Evolutionary conservation across 2,113 vertebrate species (phyloP), one percentile per base, ranked within the genome.

Genomic region (Oxyruncus cristatus): DNA sequence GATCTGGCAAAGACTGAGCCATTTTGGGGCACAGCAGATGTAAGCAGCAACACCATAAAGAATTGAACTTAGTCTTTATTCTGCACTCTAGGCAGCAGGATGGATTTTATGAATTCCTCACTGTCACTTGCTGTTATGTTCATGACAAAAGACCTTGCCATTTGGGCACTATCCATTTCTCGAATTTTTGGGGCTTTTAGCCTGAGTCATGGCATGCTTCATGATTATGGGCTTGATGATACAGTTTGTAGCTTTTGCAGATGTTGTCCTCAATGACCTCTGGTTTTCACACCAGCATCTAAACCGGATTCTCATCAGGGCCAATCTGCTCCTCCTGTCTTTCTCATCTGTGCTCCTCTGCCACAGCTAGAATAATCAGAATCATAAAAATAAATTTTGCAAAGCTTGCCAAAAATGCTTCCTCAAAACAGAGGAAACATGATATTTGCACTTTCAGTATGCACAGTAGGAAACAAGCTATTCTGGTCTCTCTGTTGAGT

Each of bases 351-450:
- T 39, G 8, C 53, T 88, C 50, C 46, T 72, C 35, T 74, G 24
- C 50, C 68, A 28, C 59, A 55, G 53, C 8, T 44, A 73, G 35
- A 90, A 59, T 35, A 93, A 67, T 11, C 62, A 46, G 61, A 73
- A 59, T 62, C 33, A 61, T 24, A 79, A 77, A 92, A 91, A 58
- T 74, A 62, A 59, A 12, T 83, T 94, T 70, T 88, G 59, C 63
- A 95, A 93, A 74, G 46, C 59, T 90, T 74, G 65, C 47, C 47
- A 85, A 74, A 96, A 93, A 50, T 42, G 21, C 46, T 90, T 96
- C 72, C 92, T 88, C 68, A 84, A 90, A 92, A 86, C 3, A 5
- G 28, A 90, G 85, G 58, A 77, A 92, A 47, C 11, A 30, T 14
- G 22, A 2, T 66, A 41, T 74, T 87, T 78, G 70, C 74, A 26